Percentiles rank a stretch among this genome's conserved stretches.
Conservation (phyloP, 1,140 invertebrate genomes). For the Drosophila pectinifera region DNA sequence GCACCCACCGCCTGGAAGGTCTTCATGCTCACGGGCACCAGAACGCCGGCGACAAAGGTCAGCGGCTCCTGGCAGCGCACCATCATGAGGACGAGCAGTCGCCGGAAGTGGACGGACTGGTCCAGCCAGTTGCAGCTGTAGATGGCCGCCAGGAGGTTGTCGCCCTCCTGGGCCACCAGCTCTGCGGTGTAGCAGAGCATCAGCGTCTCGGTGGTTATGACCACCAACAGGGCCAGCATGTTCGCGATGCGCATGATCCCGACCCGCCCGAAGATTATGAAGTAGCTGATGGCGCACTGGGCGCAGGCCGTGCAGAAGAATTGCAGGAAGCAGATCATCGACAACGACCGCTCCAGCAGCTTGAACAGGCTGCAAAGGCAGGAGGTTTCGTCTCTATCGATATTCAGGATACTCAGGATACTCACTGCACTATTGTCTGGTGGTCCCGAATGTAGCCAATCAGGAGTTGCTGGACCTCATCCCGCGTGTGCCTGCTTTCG, state of each 20-base stretch:
- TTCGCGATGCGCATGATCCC: slow-evolving; percentile 25
- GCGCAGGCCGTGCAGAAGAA: slow-evolving; percentile 56
- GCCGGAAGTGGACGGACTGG: slow-evolving; percentile 51
- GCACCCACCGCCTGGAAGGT: slow-evolving; percentile 54
- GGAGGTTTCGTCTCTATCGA: background rate
- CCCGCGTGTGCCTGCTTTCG: background rate
- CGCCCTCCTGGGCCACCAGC: slow-evolving; percentile 35
- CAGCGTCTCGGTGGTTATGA: slow-evolving; percentile 50
- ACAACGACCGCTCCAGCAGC: slow-evolving; percentile 35
- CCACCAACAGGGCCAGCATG: slow-evolving; percentile 30
- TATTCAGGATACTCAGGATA: background rate
- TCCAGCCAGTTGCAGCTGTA: slow-evolving; percentile 70
- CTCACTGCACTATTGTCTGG: slow-evolving; percentile 53
- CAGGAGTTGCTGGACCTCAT: slow-evolving; percentile 4
- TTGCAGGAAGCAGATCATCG: slow-evolving; percentile 57
- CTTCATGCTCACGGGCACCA: slow-evolving; percentile 56
- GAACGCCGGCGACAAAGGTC: slow-evolving; percentile 38
- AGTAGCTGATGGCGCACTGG: slow-evolving; percentile 53
- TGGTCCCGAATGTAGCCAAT: slow-evolving; percentile 62
- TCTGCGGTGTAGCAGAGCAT: slow-evolving; percentile 68
- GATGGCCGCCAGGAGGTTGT: slow-evolving; percentile 41
- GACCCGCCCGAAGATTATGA: slow-evolving; percentile 38
- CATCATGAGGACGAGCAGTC: slow-evolving; percentile 53
- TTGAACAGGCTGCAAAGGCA: slow-evolving; percentile 25
- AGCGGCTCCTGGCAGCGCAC: slow-evolving; percentile 48